Evolutionary conservation across 1,140 invertebrate species (phyloP), one percentile per base, ranked within the genome.

Genomic region (Aphelinus atriplicis): DNA sequence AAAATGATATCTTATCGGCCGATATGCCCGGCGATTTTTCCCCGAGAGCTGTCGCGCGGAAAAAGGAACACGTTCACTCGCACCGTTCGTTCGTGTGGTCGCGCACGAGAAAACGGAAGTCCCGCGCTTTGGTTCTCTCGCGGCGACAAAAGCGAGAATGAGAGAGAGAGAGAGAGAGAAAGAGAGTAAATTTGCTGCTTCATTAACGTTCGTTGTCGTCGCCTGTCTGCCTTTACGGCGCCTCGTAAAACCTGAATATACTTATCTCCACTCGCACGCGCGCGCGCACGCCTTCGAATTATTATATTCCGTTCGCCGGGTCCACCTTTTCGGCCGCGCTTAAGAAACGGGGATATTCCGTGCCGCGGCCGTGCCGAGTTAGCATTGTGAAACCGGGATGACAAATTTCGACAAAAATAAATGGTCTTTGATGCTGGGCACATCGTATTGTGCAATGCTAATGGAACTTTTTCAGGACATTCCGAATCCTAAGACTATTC

Each of bases 161-260:
- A 53, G 9, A 9, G 51, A 9, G 9, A 9, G 51, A 53, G 51
- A 53, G 4, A 9, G 51, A 9, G 51, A 46, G 64, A 58, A 56
- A 48, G 63, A 53, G 71, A 63, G 51, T 53, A 68, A 75, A 69
- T 69, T 64, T 50, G 53, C 53, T 61, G 60, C 51, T 63, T 75
- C 66, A 75, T 69, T 75, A 75, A 70, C 60, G 63, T 73, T 26
- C 55, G 71, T 73, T 60, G 71, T 72, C 71, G 63, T 73, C 63
- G 55, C 45, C 61, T 57, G 53, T 65, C 61, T 61, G 61, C 45
- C 62, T 75, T 75, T 69, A 75, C 66, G 47, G 73, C 73, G 61
- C 60, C 73, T 75, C 73, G 73, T 75, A 75, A 75, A 75, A 69
- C 64, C 60, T 62, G 61, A 75, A 70, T 75, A 75, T 47, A 75